These are phyloP conservation scores for Cremastinae sp. DNA, from an alignment of 2,888 invertebrate species.

Conservation along the genomic window DNA sequence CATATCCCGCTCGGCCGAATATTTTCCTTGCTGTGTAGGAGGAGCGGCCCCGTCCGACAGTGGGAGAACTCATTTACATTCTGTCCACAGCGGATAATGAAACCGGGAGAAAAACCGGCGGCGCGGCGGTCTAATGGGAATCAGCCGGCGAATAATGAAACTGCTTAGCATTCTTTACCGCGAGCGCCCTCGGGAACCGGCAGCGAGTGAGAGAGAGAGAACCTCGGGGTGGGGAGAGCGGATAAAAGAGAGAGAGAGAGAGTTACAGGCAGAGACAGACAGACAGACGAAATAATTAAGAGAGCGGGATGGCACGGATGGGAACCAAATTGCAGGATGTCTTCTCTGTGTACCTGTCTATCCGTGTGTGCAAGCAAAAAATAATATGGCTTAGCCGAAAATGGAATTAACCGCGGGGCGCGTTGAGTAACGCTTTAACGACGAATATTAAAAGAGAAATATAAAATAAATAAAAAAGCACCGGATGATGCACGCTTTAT, in stretches of 20 bases:
- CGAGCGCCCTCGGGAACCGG: slow-evolving; percentile 58
- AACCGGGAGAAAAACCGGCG: slow-evolving; percentile 77
- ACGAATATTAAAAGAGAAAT: slow-evolving; percentile 47
- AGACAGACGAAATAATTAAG: slow-evolving; percentile 76
- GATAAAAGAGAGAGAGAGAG: slow-evolving; percentile 25
- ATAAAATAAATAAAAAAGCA: slow-evolving; percentile 10
- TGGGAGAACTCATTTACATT: slow-evolving; percentile 76
- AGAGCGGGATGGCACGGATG: slow-evolving; percentile 60
- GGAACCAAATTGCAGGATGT: slow-evolving; percentile 53
- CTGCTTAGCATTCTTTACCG: slow-evolving; percentile 78
- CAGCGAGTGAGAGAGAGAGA: slow-evolving; percentile 41
- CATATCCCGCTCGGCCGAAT: slow-evolving; percentile 64
- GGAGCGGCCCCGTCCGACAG: slow-evolving; percentile 51
- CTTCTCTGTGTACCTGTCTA: slow-evolving; percentile 20
- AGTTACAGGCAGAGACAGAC: slow-evolving; percentile 35
- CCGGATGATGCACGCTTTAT: background rate
- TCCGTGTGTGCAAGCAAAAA: slow-evolving; percentile 16
- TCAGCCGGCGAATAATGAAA: slow-evolving; percentile 79
- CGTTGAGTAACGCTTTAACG: slow-evolving; percentile 55
- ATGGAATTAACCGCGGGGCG: slow-evolving; percentile 54
- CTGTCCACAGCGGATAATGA: slow-evolving; percentile 78
- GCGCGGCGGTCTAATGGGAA: slow-evolving; percentile 78
- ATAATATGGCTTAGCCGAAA: slow-evolving; percentile 53
- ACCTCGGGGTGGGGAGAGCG: background rate
- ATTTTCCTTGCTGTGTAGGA: slow-evolving; percentile 65